Base-by-base conservation (phyloP, 2,888 invertebrate species). In the Noctua janthina region DNA sequence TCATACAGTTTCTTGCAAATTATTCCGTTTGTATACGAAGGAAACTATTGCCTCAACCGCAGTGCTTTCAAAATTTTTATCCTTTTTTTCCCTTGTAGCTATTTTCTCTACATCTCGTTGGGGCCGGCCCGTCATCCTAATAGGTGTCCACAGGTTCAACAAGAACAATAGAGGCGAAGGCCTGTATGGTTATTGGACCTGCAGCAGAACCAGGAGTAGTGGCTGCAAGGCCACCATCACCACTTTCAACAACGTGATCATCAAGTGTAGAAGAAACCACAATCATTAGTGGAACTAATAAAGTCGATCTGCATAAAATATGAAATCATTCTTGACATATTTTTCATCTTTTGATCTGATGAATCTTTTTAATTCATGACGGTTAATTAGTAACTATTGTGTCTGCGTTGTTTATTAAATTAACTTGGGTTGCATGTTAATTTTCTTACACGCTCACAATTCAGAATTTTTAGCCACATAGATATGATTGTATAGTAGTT, bases 91-190 rank as follows among this genome's bases (percentile, higher is more conserved):
- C 1, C 2, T 83, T 85, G 17, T 79, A 77, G 82, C 70, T n/a
- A 49, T 74, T 71, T 88, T 89, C 71, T 54, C 86, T 3, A 82
- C 74, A 2, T 84, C 88, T 17, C 88, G 86, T 23, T 79, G 51
- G 17, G 90, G 90, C 10, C 83, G 76, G 11, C 83, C 85, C 0
- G 76, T 89, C 39, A 75, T 90, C 17, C 39, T 83, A 13, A 20
- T 84, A 29, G 85, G 85, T 0, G 64, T 70, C 15, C 88, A 90
- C 75, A 91, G 92, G 51, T 94, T 83, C 72, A 91, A 91, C 82
- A 79, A 81, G 43, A 87, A 90, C 78, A 89, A 78, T 7, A 74
- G 72, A 5, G 66, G 70, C n/a, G 29, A 23, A 17, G 85, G 85
- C 0, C 46, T 59, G 8, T n/a, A 68, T 4, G 87, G 76, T 23